A percentile compares a stretch with the other conserved stretches of the same genome.
Evolutionary conservation across 2,113 vertebrate species (phyloP).

Genomic region (Canis aureus): DNA sequence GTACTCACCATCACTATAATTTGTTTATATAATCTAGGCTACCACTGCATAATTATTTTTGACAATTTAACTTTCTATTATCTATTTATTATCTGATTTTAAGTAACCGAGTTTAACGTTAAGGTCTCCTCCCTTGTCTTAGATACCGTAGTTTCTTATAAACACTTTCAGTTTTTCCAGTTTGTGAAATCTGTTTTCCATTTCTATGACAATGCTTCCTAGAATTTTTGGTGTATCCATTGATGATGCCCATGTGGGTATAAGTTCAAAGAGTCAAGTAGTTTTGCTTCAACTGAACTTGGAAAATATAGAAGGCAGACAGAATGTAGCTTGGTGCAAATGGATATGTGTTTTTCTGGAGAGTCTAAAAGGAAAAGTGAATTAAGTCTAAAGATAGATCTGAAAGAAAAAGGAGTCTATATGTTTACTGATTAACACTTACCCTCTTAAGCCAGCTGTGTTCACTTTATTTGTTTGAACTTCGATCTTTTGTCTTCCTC

Average conservation of each 20-base stretch:
- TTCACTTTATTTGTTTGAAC: not conserved
- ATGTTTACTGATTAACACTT: not conserved
- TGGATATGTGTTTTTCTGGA: not conserved
- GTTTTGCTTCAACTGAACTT: not conserved
- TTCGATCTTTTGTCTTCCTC: not conserved
- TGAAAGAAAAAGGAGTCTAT: not conserved
- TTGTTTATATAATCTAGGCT: not conserved
- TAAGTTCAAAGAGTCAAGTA: not conserved
- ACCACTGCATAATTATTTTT: not conserved
- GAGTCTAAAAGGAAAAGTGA: not conserved
- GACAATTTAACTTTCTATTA: not conserved
- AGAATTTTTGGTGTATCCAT: not conserved
- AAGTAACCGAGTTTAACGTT: not conserved
- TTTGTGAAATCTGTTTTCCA: conserved; percentile 15
- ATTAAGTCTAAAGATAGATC: not conserved
- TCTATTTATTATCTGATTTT: conserved; percentile 33
- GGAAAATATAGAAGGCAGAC: not conserved
- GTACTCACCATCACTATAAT: not conserved
- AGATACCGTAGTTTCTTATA: not conserved
- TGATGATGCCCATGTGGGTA: not conserved
- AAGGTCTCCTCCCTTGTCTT: not conserved
- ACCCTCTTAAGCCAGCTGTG: not conserved
- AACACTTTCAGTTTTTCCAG: not conserved
- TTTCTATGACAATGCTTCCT: not conserved
- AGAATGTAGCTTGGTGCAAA: not conserved